A percentile compares a stretch with the other conserved stretches of the same genome.
These are phyloP conservation scores for Chouioia cunea DNA, from an alignment of 2,888 invertebrate species.

Conservation along the genomic window DNA sequence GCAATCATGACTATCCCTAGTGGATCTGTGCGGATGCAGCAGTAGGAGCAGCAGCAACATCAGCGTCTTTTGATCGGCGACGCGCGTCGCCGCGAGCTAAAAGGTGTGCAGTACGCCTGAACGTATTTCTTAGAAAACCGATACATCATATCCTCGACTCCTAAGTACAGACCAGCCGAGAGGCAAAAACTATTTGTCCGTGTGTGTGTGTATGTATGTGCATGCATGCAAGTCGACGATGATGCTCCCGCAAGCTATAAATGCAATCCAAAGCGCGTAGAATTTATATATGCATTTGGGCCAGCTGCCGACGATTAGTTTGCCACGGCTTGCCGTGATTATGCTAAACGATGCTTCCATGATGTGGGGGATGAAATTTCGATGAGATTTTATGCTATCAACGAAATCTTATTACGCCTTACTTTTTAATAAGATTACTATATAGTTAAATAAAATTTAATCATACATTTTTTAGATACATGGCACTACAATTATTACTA, in stretches of 20 bases:
- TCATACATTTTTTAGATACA: no score
- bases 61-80: constrained; percentile 39
- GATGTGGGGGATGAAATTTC: no score
- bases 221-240: constrained; percentile 51
- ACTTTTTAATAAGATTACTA: no score
- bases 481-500: no score
- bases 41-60: constrained; percentile 4
- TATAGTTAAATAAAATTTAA: no score
- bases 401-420: no score
- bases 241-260: constrained; percentile 56
- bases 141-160: constrained; percentile 14
- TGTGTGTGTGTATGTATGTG: no score
- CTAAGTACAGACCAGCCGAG: constrained; percentile 19
- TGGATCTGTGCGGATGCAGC: not conserved
- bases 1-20: not conserved
- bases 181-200: constrained; percentile 14
- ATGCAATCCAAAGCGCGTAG: constrained; percentile 60
- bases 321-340: not conserved
- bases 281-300: constrained; percentile 55
- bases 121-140: constrained; percentile 36
- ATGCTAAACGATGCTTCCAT: constrained; percentile 2
- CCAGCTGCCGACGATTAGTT: constrained; percentile 57
- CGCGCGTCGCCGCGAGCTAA: constrained; percentile 38
- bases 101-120: constrained; percentile 22
- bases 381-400: no score